phyloP scores from a whole-genome alignment of 2,797 vertebrate genomes.

The Melanotaenia pygmaea region DNA sequence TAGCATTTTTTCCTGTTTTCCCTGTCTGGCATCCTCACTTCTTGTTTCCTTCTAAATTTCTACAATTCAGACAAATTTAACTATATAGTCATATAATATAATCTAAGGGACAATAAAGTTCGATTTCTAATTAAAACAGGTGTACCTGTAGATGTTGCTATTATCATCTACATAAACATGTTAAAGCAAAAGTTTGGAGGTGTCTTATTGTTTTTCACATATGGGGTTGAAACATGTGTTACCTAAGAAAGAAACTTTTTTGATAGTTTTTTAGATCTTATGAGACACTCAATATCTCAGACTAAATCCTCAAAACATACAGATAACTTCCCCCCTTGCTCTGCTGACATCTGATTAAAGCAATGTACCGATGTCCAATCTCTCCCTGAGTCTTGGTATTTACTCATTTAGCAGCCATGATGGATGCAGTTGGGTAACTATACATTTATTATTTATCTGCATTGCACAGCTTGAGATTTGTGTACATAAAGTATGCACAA shows the following conservation, averaged over 20 bases:
- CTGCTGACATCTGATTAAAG: not conserved
- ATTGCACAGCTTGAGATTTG: not conserved
- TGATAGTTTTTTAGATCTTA: not conserved
- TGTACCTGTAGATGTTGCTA: no score
- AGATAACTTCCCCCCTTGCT: not conserved
- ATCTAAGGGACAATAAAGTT: no score
- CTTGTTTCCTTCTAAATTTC: no score
- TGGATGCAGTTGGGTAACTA: not conserved
- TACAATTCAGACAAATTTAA: no score
- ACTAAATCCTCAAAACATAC: not conserved
- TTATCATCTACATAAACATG: no score
- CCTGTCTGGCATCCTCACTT: no score
- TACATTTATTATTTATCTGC: slow-evolving; percentile 9
- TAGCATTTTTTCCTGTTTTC: no score
- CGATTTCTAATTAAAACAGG: no score
- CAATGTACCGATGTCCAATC: not conserved
- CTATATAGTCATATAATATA: no score
- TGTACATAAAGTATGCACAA: not conserved
- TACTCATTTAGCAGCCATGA: slow-evolving; percentile 8
- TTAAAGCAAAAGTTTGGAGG: no score
- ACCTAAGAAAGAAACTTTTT: not conserved
- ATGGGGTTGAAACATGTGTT: not conserved
- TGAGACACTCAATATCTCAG: not conserved
- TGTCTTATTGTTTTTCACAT: no score
- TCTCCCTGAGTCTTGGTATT: not conserved